Evolutionary conservation across 2,797 vertebrate genomes (phyloP), one percentile per base, ranked within the genome.

Genomic region (Heliangelus exortis): DNA sequence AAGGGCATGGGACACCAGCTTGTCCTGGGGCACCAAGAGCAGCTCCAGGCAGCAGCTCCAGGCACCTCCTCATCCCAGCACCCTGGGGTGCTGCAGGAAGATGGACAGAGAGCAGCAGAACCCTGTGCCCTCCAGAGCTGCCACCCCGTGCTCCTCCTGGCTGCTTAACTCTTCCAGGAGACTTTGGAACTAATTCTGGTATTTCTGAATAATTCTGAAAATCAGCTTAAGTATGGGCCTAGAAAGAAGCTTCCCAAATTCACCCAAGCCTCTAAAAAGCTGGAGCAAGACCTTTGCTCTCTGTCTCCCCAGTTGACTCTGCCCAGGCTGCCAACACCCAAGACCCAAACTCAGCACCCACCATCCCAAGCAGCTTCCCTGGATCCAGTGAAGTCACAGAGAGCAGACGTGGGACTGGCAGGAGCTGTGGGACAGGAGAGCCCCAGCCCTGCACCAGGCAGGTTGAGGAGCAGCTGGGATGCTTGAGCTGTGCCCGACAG

Each of bases 331-430:
- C 26, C 21, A 29, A 13, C 20, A 23, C 10, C 53, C 29, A 54
- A 51, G 58, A 29, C 25, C 21, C 45, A 22, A 28, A 50, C 39
- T 18, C 71, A 15, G 8, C 34, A 28, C 8, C 29, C 29, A n/a
- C 41, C 48, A 12, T 9, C 26, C 34, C 21, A 8, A 45, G 55
- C 20, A 45, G 63, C 50, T 43, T 26, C 51, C 26, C 14, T 1
- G 2, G 50, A 9, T 5, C 5, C 34, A 61, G 9, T 1, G 0
- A n/a, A 19, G 48, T 20, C 1, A 1, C 23, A 3, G 10, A 33
- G 79, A 59, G 66, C 61, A 39, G 71, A 26, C 33, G 39, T 8
- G 11, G 26, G 47, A 45, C 53, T 15, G 29, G 39, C 23, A 20
- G 58, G 3, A 3, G 77, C 53, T 13, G 4, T 21, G 58, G 47